Evolutionary conservation across 2,888 invertebrate species (phyloP).

Genomic region (Cataglyphis cursor): DNA sequence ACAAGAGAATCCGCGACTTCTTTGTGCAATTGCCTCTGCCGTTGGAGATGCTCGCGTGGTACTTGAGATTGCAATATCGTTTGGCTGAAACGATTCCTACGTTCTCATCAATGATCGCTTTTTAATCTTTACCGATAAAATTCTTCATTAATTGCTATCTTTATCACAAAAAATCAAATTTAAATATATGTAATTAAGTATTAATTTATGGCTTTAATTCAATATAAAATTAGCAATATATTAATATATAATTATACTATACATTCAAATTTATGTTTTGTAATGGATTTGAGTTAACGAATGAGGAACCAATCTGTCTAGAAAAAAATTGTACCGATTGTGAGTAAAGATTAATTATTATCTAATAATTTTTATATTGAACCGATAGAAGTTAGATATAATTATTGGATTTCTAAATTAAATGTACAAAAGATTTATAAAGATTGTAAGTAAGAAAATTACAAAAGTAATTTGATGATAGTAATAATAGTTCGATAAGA

Average conservation of each 20-base stretch:
- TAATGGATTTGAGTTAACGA: too few species aligned
- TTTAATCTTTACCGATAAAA: not conserved
- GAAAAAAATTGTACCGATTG: too few species aligned
- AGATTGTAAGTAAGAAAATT: not conserved
- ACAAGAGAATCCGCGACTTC: conserved; percentile 51
- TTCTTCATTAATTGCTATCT: not conserved
- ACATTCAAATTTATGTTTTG: too few species aligned
- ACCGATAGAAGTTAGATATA: not conserved
- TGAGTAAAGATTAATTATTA: not conserved
- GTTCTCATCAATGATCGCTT: not conserved
- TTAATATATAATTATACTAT: not conserved
- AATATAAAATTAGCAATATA: not conserved
- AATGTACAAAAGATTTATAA: not conserved
- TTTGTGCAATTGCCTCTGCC: conserved; percentile 46
- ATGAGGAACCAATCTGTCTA: not conserved
- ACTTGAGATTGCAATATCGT: conserved; percentile 50
- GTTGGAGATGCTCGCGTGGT: conserved; percentile 37
- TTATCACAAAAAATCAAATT: not conserved
- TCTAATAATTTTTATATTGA: not conserved
- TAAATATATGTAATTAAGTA: not conserved
- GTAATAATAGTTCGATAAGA: not conserved
- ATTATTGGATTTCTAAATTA: not conserved
- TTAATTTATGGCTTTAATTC: not conserved
- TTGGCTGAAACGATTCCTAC: not conserved
- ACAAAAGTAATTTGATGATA: not conserved